These are phyloP conservation scores for Spheniscus mendiculus DNA, from an alignment of 2,113 vertebrate genomes.

Conservation along the genomic window DNA sequence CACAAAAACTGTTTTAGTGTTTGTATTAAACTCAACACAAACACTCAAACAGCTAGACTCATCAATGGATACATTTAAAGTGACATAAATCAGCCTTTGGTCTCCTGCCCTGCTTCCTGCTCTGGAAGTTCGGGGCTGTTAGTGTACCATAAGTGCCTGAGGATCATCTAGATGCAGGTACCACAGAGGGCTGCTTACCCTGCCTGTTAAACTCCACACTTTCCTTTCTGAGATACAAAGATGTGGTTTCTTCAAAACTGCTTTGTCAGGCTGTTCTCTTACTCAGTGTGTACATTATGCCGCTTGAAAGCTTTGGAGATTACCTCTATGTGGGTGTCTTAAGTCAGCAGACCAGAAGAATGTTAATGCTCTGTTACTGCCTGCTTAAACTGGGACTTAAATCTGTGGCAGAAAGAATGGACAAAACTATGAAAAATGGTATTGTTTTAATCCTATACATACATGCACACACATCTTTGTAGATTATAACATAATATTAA, in stretches of 20 bases:
- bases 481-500: neutral
- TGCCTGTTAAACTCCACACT: neutral
- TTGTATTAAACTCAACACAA: conserved; percentile 1
- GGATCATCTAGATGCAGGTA: neutral
- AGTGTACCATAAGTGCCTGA: neutral
- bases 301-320: neutral
- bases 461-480: neutral
- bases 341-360: conserved; percentile 10
- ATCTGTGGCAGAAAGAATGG: neutral
- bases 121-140: neutral
- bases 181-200: neutral
- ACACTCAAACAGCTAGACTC: neutral
- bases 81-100: neutral
- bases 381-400: neutral
- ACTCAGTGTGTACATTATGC: neutral
- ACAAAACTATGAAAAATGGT: neutral
- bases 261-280: neutral
- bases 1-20: neutral
- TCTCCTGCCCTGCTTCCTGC: neutral
- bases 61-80: neutral
- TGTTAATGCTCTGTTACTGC: neutral
- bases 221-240: neutral
- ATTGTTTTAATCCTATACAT: neutral
- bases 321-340: neutral
- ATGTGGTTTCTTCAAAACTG: neutral